A percentile compares a stretch with the other conserved stretches of the same genome.
Conservation (phyloP, 2,888 invertebrate genomes). For the Aphidius colemani region DNA sequence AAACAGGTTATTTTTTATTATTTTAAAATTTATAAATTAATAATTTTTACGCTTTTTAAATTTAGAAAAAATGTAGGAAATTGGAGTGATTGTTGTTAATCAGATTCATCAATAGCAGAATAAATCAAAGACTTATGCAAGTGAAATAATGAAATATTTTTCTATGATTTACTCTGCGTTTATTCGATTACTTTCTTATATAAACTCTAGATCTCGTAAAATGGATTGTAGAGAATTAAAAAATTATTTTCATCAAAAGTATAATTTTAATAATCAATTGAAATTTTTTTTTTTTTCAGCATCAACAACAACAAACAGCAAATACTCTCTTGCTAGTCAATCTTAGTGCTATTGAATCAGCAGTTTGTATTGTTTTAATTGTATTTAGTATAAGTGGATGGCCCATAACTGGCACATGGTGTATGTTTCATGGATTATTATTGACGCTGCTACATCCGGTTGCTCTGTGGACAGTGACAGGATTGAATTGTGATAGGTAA, state of each 20-base stretch:
- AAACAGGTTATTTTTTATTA: slow-evolving; percentile 46
- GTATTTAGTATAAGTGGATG: slow-evolving; percentile 65
- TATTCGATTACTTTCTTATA: not conserved
- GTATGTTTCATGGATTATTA: slow-evolving; percentile 70
- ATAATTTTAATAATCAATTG: no score
- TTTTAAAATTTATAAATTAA: not conserved
- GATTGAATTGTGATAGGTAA: slow-evolving; percentile 73
- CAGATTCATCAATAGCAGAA: not conserved
- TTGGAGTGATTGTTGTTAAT: not conserved
- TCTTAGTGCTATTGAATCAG: slow-evolving; percentile 72
- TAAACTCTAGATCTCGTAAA: no score
- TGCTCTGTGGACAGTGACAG: slow-evolving; percentile 80
- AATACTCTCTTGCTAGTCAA: slow-evolving; percentile 76
- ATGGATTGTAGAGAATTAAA: no score
- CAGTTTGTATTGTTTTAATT: slow-evolving; percentile 69
- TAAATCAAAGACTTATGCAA: no score
- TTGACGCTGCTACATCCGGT: slow-evolving; percentile 75
- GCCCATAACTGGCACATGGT: slow-evolving; percentile 64
- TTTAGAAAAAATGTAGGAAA: not conserved
- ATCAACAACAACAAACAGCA: slow-evolving; percentile 56
- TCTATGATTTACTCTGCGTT: no score
- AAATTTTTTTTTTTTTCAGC: slow-evolving; percentile 33
- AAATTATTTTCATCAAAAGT: no score
- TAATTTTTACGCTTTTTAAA: not conserved
- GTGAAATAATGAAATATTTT: no score